Evolutionary conservation across 1,140 invertebrate species (phyloP).

Genomic region (Monochamus saltuarius): DNA sequence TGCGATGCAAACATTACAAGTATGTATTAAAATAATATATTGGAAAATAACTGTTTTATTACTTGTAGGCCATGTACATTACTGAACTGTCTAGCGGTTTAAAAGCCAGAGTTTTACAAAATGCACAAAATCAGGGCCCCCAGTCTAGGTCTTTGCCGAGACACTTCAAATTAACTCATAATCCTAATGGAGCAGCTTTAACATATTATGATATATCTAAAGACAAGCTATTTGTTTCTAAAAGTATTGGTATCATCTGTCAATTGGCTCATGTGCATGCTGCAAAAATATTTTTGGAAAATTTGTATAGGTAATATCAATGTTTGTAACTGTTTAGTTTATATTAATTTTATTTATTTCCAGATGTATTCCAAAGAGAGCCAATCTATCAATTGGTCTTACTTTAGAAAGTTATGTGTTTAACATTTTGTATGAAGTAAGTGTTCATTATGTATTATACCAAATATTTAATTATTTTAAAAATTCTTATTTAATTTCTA

Average conservation of each 20-base stretch:
- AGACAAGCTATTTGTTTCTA: conserved; percentile 92
- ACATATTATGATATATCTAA: conserved; percentile 91
- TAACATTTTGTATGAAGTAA: conserved; percentile 93
- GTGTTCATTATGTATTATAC: conserved; percentile 40
- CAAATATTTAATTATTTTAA: background rate
- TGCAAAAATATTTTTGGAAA: conserved; percentile 80
- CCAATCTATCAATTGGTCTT: conserved; percentile 67
- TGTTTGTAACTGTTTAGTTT: background rate
- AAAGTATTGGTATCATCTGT: conserved; percentile 90
- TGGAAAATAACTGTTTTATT: background rate
- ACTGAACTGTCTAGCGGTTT: conserved; percentile 83
- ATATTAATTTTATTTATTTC: conserved; percentile 35
- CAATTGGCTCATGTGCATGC: conserved; percentile 88
- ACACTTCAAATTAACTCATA: conserved; percentile 83
- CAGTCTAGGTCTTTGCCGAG: conserved; percentile 78
- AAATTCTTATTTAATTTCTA: conserved; percentile 2
- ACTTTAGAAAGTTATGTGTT: conserved; percentile 93
- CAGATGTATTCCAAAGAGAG: conserved; percentile 73
- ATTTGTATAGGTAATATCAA: conserved; percentile 74
- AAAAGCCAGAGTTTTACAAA: conserved; percentile 57
- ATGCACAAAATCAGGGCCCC: conserved; percentile 57
- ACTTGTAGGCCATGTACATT: conserved; percentile 81
- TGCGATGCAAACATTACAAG: conserved; percentile 92
- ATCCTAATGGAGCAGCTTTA: conserved; percentile 69
- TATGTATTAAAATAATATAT: conserved; percentile 41